Base-by-base conservation (phyloP, 2,797 vertebrate genomes). In the Labeo calbasu region DNA sequence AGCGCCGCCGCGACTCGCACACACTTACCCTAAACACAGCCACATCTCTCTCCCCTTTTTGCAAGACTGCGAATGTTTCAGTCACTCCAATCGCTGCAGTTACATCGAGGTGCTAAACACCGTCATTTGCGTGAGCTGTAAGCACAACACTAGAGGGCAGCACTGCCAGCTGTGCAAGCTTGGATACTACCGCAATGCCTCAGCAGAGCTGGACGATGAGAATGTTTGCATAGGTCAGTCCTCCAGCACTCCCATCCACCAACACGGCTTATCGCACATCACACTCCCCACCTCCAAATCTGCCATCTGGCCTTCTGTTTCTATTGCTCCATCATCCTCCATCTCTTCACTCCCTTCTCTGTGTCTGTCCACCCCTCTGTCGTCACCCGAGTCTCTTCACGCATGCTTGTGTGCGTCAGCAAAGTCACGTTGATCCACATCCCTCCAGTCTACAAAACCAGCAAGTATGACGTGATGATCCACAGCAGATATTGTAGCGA, bases 221-320 rank as follows among this genome's bases (percentile, higher is more conserved):
- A 98, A 98, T 98, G 96, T 98, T 90, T 99, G 98, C 97, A 97
- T 99, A 99, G 98, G 98, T 99, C 93, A 99, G 98, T 99, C 91
- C 93, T 86, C 88, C 68, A 90, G 85, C 81, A 80, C 87, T 81
- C 79, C 82, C 68, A 66, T 81, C 78, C 91, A 90, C 85, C 72
- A 88, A 76, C 50, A 73, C 36, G 32, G 40, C 69, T 57, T 63
- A 50, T 57, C 36, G 9, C 61, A 68, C 48, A 82, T 71, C 15
- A 66, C 66, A 57, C 53, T 66, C 55, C 57, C 25, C 28, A 46
- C 43, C 43, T 46, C 28, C 53, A 21, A 80, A 61, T 50, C 79
- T 55, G 14, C 69, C 85, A 81, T 83, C 13, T 77, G 79, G 73
- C 71, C 72, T 63, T 70, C n/a, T 66, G 40, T 72, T 77, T 77